These are phyloP conservation scores for Haplochromis vanheusdeni DNA, from an alignment of 2,113 vertebrate genomes.

Conservation along the genomic window DNA sequence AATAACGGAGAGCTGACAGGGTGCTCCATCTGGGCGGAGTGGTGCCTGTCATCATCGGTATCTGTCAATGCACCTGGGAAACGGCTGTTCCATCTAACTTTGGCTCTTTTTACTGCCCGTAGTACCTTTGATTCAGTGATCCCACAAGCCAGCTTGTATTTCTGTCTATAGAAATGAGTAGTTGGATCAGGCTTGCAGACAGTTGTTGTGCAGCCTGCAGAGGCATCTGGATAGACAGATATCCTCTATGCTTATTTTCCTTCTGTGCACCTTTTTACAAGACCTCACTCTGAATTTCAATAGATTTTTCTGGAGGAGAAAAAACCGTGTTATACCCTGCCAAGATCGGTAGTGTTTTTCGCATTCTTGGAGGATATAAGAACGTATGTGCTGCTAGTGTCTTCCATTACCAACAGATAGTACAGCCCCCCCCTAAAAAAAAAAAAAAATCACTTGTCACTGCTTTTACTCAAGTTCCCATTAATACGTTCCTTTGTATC, in stretches of 20 bases:
- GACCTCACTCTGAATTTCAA: not conserved
- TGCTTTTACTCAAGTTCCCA: not conserved
- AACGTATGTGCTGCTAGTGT: not conserved
- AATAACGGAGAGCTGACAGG: not conserved
- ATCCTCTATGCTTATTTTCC: constrained; percentile 2
- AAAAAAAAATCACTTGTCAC: not conserved
- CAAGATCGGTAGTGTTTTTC: not conserved
- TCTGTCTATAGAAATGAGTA: constrained; percentile 29
- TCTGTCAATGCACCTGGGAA: constrained; percentile 21
- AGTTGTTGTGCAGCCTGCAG: not conserved
- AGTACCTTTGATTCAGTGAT: constrained; percentile 14
- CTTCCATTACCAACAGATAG: not conserved
- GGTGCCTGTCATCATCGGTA: not conserved
- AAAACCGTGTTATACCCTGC: not conserved
- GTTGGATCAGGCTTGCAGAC: not conserved
- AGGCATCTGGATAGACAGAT: constrained; percentile 20
- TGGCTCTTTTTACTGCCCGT: not conserved
- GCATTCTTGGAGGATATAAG: not conserved
- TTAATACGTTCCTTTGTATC: not conserved
- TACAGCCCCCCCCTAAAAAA: accelerated
- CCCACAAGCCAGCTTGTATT: not conserved
- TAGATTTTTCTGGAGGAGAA: not conserved
- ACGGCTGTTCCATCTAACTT: constrained; percentile 2
- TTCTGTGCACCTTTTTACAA: not conserved
- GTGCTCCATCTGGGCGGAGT: not conserved